Evolutionary conservation across 2,888 invertebrate species (phyloP).

Genomic region (Sphinx pinastri): DNA sequence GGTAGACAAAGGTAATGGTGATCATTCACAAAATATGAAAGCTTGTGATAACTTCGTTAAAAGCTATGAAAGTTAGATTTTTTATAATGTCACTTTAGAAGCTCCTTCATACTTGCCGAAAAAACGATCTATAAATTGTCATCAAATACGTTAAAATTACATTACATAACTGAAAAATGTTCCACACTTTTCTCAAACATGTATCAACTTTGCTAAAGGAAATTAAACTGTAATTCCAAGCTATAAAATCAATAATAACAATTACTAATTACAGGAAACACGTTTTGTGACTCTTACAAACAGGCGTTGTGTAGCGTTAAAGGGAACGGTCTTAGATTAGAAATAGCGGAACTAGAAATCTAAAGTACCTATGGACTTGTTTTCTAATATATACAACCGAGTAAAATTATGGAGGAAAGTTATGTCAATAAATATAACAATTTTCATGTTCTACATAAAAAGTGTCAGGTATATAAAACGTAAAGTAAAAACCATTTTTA

Average conservation of each 20-base stretch:
- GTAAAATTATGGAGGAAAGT: conserved; percentile 40
- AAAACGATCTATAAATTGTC: no score
- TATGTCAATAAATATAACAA: background rate
- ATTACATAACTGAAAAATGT: no score
- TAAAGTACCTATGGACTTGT: conserved; percentile 45
- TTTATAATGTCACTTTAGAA: no score
- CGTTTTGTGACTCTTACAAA: conserved; percentile 14
- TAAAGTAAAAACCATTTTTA: no score
- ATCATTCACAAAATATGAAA: no score
- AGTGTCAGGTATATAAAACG: no score
- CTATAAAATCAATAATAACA: background rate
- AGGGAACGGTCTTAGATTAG: conserved; percentile 46
- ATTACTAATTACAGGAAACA: conserved; percentile 1
- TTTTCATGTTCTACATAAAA: no score
- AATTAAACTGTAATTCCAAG: background rate
- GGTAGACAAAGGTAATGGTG: no score
- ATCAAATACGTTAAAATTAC: no score
- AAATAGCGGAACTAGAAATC: conserved; percentile 56
- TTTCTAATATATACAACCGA: conserved; percentile 48
- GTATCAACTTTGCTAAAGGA: background rate
- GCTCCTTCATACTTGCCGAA: no score
- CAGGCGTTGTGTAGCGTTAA: conserved; percentile 32
- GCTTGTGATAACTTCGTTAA: no score
- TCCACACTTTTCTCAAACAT: background rate
- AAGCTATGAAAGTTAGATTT: no score